Evolutionary conservation across 2,113 vertebrate genomes (phyloP), one percentile per base, ranked within the genome.

Genomic region (Sturnira hondurensis): DNA sequence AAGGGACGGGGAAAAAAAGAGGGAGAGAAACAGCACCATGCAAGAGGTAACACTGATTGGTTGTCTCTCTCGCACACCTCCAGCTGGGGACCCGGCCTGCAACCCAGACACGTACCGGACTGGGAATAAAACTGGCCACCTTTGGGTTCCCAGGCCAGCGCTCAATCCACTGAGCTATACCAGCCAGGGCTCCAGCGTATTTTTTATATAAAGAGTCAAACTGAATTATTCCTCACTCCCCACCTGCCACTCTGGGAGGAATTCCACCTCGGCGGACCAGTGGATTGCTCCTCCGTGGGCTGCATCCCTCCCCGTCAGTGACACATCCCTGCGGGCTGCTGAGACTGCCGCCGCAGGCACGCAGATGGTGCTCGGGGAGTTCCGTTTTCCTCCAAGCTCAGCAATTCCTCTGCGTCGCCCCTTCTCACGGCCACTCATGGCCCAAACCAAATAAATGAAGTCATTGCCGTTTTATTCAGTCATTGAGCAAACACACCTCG

Each of bases 401-500:
- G 71, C 1, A 1, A 67, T 41, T 31, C 45, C 43, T 54, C 31
- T 31, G 28, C 65, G 52, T 19, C 50, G 31, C 56, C 56, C 87
- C 91, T 86, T 31, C 77, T 26, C 63, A 4, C 0, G 1, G 65
- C 26, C 14, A 38, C 50, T 63, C 68, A 45, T 52, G 61, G 45
- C 61, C 67, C 91, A 92, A 47, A 36, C 47, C 74, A 93, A 82
- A 22, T 31, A 71, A 28, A 73, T 54, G 91, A 95, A 36, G 54
- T 93, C 91, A 82, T 22, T 65, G 45, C 65, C 5, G 1, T 33
- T 45, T 56, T 61, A 43, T 74, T 16, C 38, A 7, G 61, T 76
- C 41, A n/a, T 41, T 43, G 36, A 38, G 73, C 74, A 68, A 45
- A 22, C 17, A 33, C 4, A 45, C 54, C 12, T 20, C 4, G 4